A percentile compares a stretch with the other conserved stretches of the same genome.
Evolutionary conservation across 2,113 vertebrate species (phyloP).

Genomic region (Scophthalmus maximus): DNA sequence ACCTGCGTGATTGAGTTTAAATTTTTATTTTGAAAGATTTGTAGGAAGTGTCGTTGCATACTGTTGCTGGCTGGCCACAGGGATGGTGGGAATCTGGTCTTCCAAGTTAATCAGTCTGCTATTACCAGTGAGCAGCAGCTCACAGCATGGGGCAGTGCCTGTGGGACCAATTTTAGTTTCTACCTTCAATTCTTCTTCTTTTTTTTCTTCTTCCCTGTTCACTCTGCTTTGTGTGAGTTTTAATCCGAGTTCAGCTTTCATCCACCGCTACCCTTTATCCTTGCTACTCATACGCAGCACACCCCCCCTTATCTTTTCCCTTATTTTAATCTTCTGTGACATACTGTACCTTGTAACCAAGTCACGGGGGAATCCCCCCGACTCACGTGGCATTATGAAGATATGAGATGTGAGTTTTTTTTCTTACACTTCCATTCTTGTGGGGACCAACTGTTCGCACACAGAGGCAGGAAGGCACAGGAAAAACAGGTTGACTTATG

Average conservation of each 20-base stretch:
- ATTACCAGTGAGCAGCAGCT: constrained; percentile 39
- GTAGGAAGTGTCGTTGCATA: constrained; percentile 24
- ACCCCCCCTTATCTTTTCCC: constrained; percentile 27
- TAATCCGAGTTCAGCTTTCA: constrained; percentile 35
- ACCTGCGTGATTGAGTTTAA: rapidly evolving
- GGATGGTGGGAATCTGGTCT: constrained; percentile 16
- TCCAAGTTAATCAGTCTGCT: constrained; percentile 46
- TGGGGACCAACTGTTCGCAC: constrained; percentile 30
- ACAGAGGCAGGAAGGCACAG: not conserved
- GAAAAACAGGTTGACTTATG: not conserved
- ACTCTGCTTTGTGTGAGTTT: constrained; percentile 16
- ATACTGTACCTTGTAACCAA: constrained; percentile 43
- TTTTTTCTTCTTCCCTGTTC: not conserved
- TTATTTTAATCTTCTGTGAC: constrained; percentile 52
- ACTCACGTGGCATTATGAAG: constrained; percentile 54
- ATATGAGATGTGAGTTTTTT: constrained; percentile 17
- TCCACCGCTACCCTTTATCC: constrained; percentile 29
- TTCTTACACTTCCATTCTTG: constrained; percentile 4
- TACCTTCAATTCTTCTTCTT: constrained; percentile 2
- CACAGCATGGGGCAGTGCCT: constrained; percentile 24
- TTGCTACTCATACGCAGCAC: constrained; percentile 20
- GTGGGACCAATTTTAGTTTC: constrained; percentile 20
- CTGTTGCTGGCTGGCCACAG: not conserved
- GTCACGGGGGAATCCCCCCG: constrained; percentile 41
- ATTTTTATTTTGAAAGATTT: constrained; percentile 59